phyloP scores from a whole-genome alignment of 2,113 vertebrate species.

The Ailuropoda melanoleuca region DNA sequence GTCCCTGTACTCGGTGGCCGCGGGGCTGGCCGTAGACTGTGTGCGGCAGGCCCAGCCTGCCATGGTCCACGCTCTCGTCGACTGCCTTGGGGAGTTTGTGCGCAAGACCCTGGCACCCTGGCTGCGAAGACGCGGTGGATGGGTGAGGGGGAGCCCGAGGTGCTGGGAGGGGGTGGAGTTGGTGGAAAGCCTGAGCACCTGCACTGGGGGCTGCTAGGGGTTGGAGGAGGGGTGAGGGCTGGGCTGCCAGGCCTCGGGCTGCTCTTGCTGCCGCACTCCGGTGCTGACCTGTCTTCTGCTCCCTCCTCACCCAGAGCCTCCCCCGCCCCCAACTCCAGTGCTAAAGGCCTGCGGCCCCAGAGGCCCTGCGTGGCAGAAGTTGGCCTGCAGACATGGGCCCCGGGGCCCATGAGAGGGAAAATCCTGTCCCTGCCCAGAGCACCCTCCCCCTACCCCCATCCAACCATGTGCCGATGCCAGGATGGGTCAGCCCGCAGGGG shows the following conservation, averaged over 20 bases:
- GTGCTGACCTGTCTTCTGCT: too few species aligned
- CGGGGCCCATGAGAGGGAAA: too few species aligned
- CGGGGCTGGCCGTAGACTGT: conserved; percentile 94
- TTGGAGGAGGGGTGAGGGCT: conserved; percentile 88
- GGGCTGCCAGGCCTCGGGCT: too few species aligned
- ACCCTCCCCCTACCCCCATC: neutral
- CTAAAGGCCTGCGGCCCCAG: accelerated
- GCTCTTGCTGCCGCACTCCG: too few species aligned
- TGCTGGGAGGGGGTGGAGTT: accelerated
- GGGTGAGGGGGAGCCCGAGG: conserved; percentile 87
- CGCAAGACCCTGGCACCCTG: conserved; percentile 93
- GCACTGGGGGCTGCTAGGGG: neutral
- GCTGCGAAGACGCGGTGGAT: conserved; percentile 94
- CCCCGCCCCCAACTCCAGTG: too few species aligned
- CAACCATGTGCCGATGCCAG: neutral
- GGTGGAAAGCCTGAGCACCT: neutral
- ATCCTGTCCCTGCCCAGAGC: neutral
- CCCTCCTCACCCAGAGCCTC: too few species aligned
- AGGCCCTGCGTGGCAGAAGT: neutral
- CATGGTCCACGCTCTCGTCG: conserved; percentile 94
- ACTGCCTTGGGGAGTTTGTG: conserved; percentile 98
- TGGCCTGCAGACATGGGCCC: neutral
- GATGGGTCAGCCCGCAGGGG: neutral
- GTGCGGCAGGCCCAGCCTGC: conserved; percentile 93
- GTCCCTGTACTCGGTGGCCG: conserved; percentile 94